Evolutionary conservation across 30 jellyfish, hydroid and myxozoan genomes (phyloP).

Genomic region (Aurelia sp.): DNA sequence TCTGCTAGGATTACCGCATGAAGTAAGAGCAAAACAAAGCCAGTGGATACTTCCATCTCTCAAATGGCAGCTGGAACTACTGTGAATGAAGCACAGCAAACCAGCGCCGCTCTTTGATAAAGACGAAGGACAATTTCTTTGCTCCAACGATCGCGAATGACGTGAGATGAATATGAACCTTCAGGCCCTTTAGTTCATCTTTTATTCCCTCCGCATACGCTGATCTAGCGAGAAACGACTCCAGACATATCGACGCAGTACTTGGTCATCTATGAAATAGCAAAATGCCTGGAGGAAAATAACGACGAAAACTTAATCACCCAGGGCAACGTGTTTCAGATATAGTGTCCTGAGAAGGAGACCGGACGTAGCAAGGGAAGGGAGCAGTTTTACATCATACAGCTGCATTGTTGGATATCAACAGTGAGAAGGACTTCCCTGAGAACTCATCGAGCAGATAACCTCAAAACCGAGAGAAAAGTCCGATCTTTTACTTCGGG

Average conservation of each 20-base stretch:
- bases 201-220: slow-evolving; percentile 36
- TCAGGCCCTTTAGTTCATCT: slow-evolving; percentile 58
- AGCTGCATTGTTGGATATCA: slow-evolving; percentile 36
- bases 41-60: slow-evolving; percentile 30
- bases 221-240: slow-evolving; percentile 43
- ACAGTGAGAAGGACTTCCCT: slow-evolving; percentile 26
- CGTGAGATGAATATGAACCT: slow-evolving; percentile 16
- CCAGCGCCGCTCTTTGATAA: no score
- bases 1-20: no score
- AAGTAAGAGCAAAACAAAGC: slow-evolving; percentile 20
- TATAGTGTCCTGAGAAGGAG: slow-evolving; percentile 55
- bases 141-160: no score
- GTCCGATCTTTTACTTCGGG: no score
- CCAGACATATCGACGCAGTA: slow-evolving; percentile 41
- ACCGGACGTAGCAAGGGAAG: slow-evolving; percentile 67
- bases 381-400: slow-evolving; percentile 40
- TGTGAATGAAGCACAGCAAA: neutral
- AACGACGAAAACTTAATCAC: slow-evolving; percentile 43
- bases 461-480: no score
- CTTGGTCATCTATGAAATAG: slow-evolving; percentile 61
- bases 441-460: no score
- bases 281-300: slow-evolving; percentile 74
- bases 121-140: no score
- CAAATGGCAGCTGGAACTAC: slow-evolving; percentile 22
- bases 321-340: slow-evolving; percentile 63